Evolutionary conservation across 2,113 vertebrate species (phyloP).

Genomic region (Strix aluco): DNA sequence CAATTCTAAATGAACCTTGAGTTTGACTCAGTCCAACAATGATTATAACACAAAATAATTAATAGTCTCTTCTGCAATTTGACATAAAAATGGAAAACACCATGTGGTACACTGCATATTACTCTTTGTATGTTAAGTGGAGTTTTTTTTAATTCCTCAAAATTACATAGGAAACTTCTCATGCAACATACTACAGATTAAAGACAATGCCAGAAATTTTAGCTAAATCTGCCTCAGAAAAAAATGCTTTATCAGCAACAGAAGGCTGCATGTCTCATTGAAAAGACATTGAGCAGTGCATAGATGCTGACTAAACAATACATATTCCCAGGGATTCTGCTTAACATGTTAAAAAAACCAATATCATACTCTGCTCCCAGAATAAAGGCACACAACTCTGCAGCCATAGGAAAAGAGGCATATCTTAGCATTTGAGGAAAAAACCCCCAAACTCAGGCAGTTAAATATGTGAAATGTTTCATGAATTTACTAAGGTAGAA

Average conservation of each 20-base stretch:
- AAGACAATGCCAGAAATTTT: not conserved
- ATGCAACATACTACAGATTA: not conserved
- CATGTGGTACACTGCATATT: not conserved
- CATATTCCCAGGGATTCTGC: not conserved
- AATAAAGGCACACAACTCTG: not conserved
- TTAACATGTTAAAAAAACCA: not conserved
- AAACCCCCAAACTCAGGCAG: accelerated
- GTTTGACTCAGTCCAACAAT: not conserved
- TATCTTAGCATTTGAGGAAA: not conserved
- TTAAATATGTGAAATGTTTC: not conserved
- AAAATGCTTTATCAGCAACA: not conserved
- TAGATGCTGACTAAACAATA: not conserved
- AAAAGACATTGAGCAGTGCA: not conserved
- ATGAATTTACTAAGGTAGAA: not conserved
- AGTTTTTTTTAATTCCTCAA: not conserved
- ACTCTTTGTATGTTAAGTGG: not conserved
- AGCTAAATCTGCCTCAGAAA: not conserved
- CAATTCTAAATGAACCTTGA: not conserved
- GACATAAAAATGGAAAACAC: not conserved
- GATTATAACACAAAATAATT: not conserved
- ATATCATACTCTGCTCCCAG: not conserved
- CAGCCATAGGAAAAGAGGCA: not conserved
- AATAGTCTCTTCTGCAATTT: not conserved
- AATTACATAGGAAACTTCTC: not conserved
- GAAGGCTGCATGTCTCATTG: not conserved